A percentile compares a stretch with the other conserved stretches of the same genome.
Evolutionary conservation across 2,888 invertebrate genomes (phyloP).

Genomic region (Ochropleura leucogaster): DNA sequence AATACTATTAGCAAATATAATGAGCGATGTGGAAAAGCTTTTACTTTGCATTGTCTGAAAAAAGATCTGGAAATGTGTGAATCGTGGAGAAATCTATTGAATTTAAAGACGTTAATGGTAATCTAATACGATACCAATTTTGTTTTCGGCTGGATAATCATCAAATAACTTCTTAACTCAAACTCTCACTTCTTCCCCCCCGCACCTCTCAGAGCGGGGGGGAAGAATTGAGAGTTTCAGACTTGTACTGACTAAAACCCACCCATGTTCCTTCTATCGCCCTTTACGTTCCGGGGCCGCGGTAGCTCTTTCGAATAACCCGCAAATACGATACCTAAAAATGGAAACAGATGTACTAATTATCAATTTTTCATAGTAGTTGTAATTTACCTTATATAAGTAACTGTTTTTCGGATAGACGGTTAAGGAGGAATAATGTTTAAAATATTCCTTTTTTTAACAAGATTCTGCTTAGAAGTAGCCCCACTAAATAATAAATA

Average conservation of each 20-base stretch:
- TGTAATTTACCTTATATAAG: neutral
- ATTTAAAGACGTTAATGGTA: neutral
- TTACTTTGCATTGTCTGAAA: neutral
- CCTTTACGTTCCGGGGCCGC: no score
- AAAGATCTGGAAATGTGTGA: neutral
- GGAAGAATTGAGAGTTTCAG: no score
- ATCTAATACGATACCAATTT: neutral
- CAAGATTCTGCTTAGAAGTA: no score
- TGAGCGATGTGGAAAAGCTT: neutral
- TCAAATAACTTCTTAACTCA: no score
- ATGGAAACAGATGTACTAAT: neutral
- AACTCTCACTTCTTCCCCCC: no score
- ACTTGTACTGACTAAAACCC: no score
- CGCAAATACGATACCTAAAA: neutral
- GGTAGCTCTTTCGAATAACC: no score
- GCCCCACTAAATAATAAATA: no score
- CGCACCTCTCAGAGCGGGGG: no score
- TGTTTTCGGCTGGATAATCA: no score
- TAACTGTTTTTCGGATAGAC: neutral
- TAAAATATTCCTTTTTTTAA: no score
- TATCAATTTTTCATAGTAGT: neutral
- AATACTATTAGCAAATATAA: slow-evolving; percentile 25
- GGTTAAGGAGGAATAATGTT: neutral
- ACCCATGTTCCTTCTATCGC: no score
- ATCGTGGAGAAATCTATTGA: neutral